Evolutionary conservation across 2,113 vertebrate genomes (phyloP).

Genomic region (Cyprinodon brontotheroides): DNA sequence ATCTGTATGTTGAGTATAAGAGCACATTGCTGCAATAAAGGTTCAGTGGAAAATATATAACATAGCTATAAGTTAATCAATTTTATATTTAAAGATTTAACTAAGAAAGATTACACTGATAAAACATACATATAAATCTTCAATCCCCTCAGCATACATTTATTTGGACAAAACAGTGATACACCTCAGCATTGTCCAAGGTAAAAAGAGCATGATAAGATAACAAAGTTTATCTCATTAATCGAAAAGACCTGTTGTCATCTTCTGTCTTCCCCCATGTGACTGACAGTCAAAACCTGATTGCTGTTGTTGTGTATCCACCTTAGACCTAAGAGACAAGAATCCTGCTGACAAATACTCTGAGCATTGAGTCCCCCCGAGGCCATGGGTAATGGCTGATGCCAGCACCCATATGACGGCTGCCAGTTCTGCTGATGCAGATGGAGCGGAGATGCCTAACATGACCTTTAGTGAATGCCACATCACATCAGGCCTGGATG

Average conservation of each 20-base stretch:
- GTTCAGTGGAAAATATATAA: not conserved
- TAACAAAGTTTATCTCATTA: conserved; percentile 38
- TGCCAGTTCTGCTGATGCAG: conserved; percentile 77
- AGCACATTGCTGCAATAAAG: too few relatives aligned
- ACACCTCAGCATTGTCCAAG: conserved; percentile 1
- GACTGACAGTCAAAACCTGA: conserved; percentile 37
- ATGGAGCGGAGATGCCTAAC: conserved; percentile 73
- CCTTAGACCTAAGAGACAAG: conserved; percentile 63
- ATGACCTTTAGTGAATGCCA: conserved; percentile 84
- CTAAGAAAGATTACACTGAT: too few relatives aligned
- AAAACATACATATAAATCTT: conserved; percentile 3
- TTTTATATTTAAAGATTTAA: too few relatives aligned
- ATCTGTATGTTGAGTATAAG: too few relatives aligned
- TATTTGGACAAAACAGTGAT: conserved; percentile 1
- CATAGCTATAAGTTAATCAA: not conserved
- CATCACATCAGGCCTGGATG: conserved; percentile 77
- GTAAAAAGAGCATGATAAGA: conserved; percentile 29
- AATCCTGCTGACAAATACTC: conserved; percentile 69
- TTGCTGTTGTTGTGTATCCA: conserved; percentile 27
- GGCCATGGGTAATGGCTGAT: conserved; percentile 74
- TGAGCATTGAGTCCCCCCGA: conserved; percentile 56
- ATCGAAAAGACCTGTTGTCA: conserved; percentile 26
- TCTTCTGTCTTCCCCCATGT: not conserved
- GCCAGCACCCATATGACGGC: conserved; percentile 79
- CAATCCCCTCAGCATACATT: conserved; percentile 13